phyloP scores from a whole-genome alignment of 2,113 vertebrate species.

The Clupea harengus region DNA sequence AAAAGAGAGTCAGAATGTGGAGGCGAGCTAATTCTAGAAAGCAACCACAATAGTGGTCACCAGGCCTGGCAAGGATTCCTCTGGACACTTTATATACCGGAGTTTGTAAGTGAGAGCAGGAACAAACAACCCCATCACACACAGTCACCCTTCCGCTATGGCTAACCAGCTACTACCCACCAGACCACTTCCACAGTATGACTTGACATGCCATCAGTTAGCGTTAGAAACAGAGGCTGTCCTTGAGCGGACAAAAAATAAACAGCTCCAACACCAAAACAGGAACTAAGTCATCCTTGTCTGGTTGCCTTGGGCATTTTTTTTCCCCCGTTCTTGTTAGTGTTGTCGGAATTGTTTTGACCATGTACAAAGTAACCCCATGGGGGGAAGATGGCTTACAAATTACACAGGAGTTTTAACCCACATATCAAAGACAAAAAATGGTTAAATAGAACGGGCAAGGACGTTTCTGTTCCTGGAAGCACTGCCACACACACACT shows the following conservation, averaged over 20 bases:
- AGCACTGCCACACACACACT: neutral
- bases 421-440: neutral
- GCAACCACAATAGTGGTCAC: slow-evolving; percentile 29
- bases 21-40: slow-evolving; percentile 36
- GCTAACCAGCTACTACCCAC: slow-evolving; percentile 8
- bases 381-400: neutral
- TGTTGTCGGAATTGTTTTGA: neutral
- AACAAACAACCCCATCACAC: slow-evolving; percentile 40
- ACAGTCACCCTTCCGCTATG: slow-evolving; percentile 29
- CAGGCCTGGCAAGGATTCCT: slow-evolving; percentile 20
- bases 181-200: neutral
- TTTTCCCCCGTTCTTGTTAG: neutral
- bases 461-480: neutral
- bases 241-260: neutral
- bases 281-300: slow-evolving; percentile 11
- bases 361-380: neutral
- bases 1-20: slow-evolving; percentile 49
- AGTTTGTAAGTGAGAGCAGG: slow-evolving; percentile 26
- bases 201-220: slow-evolving; percentile 1
- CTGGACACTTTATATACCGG: slow-evolving; percentile 27
- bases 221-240: slow-evolving; percentile 1
- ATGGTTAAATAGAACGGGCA: neutral
- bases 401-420: slow-evolving; percentile 10
- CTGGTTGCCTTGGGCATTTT: neutral
- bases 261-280: neutral